Evolutionary conservation across 2,113 vertebrate species (phyloP).

Genomic region (Rhineura floridana): DNA sequence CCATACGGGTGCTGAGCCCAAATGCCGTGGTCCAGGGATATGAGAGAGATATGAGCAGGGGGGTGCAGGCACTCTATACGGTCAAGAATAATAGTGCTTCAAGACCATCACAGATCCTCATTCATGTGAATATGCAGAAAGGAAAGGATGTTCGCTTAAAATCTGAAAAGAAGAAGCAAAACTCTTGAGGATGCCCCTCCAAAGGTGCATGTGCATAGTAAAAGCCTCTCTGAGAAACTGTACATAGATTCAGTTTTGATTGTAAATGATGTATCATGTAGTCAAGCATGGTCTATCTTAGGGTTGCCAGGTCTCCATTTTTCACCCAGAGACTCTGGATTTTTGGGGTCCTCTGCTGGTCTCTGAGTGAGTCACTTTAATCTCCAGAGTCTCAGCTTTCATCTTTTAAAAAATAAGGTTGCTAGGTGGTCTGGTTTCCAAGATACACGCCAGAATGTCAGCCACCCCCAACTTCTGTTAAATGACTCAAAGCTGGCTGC

Average conservation of each 20-base stretch:
- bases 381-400: too few relatives aligned
- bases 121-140: fast-evolving
- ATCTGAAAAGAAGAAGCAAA: neutral
- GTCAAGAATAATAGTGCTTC: neutral
- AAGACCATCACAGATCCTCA: neutral
- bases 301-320: too few relatives aligned
- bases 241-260: neutral
- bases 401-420: too few relatives aligned
- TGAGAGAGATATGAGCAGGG: fast-evolving
- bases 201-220: neutral
- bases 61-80: neutral
- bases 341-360: too few relatives aligned
- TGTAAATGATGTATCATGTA: neutral
- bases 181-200: neutral
- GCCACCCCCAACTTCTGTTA: too few relatives aligned
- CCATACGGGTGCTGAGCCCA: fast-evolving
- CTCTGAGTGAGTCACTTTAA: too few relatives aligned
- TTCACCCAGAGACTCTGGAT: too few relatives aligned
- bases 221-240: neutral
- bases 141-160: fast-evolving
- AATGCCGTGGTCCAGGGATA: neutral
- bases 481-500: too few relatives aligned
- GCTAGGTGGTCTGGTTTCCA: too few relatives aligned
- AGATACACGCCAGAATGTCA: too few relatives aligned
- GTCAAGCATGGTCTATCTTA: neutral